A percentile compares a stretch with the other conserved stretches of the same genome.
These are phyloP conservation scores for Cylas formicarius DNA, from an alignment of 1,140 invertebrate genomes.

Conservation along the genomic window DNA sequence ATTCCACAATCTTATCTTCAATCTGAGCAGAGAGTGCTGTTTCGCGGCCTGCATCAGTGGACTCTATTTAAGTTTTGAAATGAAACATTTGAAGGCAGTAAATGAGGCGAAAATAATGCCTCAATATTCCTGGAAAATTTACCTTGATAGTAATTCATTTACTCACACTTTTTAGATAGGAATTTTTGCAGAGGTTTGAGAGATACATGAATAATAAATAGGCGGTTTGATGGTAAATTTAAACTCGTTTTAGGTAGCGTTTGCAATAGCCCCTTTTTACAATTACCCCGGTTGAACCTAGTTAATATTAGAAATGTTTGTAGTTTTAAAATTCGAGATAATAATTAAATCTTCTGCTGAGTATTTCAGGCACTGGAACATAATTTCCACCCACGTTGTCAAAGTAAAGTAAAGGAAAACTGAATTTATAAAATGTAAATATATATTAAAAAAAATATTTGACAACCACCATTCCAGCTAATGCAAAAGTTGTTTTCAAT, in stretches of 20 bases:
- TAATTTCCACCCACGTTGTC: no score
- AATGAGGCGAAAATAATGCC: not conserved
- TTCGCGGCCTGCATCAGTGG: not conserved
- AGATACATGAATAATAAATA: no score
- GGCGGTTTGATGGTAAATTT: no score
- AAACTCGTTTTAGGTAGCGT: not conserved
- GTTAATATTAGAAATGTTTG: no score
- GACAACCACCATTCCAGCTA: no score
- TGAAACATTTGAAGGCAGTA: not conserved
- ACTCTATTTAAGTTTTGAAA: conserved; percentile 11
- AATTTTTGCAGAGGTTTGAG: conserved; percentile 4
- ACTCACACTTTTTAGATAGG: conserved; percentile 1
- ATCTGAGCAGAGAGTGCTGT: not conserved
- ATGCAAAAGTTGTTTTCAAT: no score
- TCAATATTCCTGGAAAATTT: not conserved
- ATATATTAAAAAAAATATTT: no score
- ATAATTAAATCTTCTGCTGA: no score
- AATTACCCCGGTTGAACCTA: conserved; percentile 13
- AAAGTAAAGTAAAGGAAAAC: no score
- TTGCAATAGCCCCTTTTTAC: conserved; percentile 15
- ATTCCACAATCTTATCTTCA: conserved; percentile 13
- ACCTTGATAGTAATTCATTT: conserved; percentile 3
- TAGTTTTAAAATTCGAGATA: no score
- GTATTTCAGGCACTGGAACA: no score
- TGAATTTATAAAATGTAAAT: no score